These are phyloP conservation scores for Alviniconcha strummeri DNA, from an alignment of 2,888 invertebrate genomes.

Conservation along the genomic window DNA sequence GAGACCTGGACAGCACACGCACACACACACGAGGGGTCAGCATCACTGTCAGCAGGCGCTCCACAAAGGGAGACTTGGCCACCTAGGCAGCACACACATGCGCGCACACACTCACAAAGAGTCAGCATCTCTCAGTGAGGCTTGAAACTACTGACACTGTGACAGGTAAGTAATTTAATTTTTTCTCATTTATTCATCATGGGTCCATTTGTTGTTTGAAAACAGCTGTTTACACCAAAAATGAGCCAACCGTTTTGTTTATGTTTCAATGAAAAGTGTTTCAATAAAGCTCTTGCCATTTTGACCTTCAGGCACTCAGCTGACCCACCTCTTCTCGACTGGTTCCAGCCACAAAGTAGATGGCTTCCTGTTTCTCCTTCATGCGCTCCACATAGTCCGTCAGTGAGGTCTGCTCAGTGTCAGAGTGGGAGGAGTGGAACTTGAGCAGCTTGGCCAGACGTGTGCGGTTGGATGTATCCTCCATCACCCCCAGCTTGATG, in stretches of 20 bases:
- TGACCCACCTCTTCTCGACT: slow-evolving; percentile 82
- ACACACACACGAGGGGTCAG: not conserved
- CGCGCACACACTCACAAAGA: not conserved
- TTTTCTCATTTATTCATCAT: too few species aligned
- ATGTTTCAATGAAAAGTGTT: too few species aligned
- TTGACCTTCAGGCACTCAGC: too few species aligned
- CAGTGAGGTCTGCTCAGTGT: slow-evolving; percentile 82
- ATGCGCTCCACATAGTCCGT: slow-evolving; percentile 94
- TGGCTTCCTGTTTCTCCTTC: slow-evolving; percentile 94
- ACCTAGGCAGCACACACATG: too few species aligned
- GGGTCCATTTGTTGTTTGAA: too few species aligned
- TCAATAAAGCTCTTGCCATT: too few species aligned
- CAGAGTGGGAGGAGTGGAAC: slow-evolving; percentile 86
- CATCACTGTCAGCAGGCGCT: not conserved
- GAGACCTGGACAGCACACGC: too few species aligned
- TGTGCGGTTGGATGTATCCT: slow-evolving; percentile 96
- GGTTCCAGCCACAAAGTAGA: slow-evolving; percentile 97
- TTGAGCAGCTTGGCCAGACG: slow-evolving; percentile 94
- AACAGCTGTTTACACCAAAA: too few species aligned
- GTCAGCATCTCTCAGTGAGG: too few species aligned
- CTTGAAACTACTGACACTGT: too few species aligned
- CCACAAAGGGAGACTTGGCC: not conserved
- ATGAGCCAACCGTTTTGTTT: too few species aligned
- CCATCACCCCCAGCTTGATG: slow-evolving; percentile 96
- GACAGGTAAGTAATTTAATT: too few species aligned